Evolutionary conservation across 2,797 vertebrate species (phyloP).

Genomic region (Poeciliopsis infans): DNA sequence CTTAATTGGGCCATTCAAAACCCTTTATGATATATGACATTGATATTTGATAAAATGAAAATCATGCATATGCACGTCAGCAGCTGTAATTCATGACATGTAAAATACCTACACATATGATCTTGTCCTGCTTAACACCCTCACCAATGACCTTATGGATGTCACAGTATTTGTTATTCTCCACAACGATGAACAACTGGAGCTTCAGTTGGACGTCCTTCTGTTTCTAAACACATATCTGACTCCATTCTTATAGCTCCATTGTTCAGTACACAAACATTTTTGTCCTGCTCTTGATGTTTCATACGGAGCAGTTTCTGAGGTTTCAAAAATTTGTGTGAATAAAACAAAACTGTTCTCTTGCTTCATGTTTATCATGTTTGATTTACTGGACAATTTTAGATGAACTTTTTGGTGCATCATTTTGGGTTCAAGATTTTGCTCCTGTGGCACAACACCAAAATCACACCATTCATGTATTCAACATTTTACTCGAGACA

Average conservation of each 20-base stretch:
- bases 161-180: background rate
- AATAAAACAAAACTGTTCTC: background rate
- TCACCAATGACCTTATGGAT: background rate
- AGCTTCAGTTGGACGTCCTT: background rate
- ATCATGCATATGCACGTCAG: background rate
- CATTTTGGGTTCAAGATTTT: background rate
- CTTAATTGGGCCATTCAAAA: background rate
- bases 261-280: background rate
- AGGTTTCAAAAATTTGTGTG: background rate
- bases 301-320: background rate
- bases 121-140: background rate
- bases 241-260: background rate
- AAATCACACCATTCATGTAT: background rate
- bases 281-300: background rate
- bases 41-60: background rate
- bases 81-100: background rate
- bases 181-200: background rate
- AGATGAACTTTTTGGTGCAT: background rate
- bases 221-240: background rate
- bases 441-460: background rate
- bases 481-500: slow-evolving; percentile 30
- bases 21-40: background rate
- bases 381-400: background rate
- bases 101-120: background rate
- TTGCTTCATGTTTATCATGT: no score